A percentile compares a stretch with the other conserved stretches of the same genome.
Conservation (phyloP, 2,888 invertebrate genomes). For the Hyposoter didymator region DNA sequence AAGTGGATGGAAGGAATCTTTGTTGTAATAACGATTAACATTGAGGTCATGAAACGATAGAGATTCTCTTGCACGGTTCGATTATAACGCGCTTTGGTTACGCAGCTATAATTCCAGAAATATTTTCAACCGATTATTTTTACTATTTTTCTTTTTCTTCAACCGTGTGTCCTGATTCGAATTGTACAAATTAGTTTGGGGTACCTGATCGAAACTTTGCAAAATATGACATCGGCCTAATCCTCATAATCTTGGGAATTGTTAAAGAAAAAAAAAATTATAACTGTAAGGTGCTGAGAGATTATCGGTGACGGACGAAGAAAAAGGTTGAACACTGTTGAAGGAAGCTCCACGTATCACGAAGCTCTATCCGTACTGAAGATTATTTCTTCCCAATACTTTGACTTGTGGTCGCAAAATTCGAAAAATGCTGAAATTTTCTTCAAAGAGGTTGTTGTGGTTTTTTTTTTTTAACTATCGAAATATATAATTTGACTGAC, state of each 20-base stretch:
- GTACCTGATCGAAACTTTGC: slow-evolving; percentile 51
- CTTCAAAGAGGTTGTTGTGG: too few species aligned
- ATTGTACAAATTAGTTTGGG: not conserved
- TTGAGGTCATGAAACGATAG: not conserved
- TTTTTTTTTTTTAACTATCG: not conserved
- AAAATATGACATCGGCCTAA: not conserved
- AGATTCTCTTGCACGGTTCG: not conserved
- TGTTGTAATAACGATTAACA: not conserved
- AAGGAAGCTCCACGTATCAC: not conserved
- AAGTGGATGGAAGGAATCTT: not conserved
- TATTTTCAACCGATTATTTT: not conserved
- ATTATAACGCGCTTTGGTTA: not conserved
- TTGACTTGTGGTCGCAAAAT: not conserved
- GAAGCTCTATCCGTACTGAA: not conserved
- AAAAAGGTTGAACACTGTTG: not conserved
- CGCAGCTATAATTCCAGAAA: not conserved
- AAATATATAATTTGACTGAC: slow-evolving; percentile 85
- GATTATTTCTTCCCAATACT: not conserved
- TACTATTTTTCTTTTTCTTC: not conserved
- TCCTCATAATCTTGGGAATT: not conserved
- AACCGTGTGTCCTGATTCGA: not conserved
- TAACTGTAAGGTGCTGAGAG: not conserved
- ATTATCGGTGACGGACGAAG: not conserved
- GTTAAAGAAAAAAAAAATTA: not conserved
- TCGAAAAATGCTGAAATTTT: not conserved